These are phyloP conservation scores for Pangasius djambal DNA, from an alignment of 2,797 vertebrate genomes.

Conservation along the genomic window DNA sequence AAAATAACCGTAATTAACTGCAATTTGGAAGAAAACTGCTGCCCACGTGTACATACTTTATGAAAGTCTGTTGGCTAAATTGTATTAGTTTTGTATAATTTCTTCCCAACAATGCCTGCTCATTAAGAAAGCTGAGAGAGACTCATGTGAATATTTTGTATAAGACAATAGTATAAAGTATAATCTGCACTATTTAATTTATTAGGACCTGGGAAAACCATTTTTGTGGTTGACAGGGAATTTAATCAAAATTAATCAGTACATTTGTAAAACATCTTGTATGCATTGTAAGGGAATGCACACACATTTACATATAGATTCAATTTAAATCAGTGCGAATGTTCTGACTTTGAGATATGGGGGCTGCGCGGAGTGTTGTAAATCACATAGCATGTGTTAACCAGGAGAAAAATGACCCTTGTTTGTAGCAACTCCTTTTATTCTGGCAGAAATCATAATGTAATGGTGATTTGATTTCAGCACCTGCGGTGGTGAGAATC, in stretches of 20 bases:
- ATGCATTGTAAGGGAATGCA: background rate
- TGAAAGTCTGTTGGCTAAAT: conserved; percentile 36
- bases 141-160: conserved; percentile 4
- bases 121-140: conserved; percentile 9
- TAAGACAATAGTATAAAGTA: background rate
- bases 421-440: background rate
- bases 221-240: background rate
- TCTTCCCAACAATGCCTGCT: conserved; percentile 13
- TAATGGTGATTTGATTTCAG: background rate
- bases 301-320: conserved; percentile 10
- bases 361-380: background rate
- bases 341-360: conserved; percentile 10
- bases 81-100: conserved; percentile 39
- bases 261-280: background rate
- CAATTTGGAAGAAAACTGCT: conserved; percentile 37
- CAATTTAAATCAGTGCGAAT: background rate
- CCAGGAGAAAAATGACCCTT: background rate
- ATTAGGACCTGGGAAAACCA: background rate
- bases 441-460: background rate
- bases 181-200: background rate
- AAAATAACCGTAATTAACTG: conserved; percentile 37
- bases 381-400: background rate
- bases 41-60: conserved; percentile 38
- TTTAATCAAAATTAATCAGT: conserved; percentile 2
- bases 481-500: background rate